These are phyloP conservation scores for Blomia tropicalis DNA, from an alignment of 2,888 invertebrate genomes.

Conservation along the genomic window DNA sequence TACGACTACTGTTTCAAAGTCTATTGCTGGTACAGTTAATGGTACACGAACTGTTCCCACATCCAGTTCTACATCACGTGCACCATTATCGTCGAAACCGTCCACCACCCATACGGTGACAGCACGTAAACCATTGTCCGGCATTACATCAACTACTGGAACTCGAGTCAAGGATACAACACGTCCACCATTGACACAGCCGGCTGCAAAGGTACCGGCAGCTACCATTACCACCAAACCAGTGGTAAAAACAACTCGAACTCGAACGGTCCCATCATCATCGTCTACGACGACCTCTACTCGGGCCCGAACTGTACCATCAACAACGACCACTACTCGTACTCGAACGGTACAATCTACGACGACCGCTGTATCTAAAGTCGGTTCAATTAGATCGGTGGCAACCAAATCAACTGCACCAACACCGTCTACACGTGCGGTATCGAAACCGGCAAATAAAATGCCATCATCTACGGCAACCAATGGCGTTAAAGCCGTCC, in stretches of 20 bases:
- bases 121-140: too few species aligned
- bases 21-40: too few species aligned
- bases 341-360: background rate
- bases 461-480: background rate
- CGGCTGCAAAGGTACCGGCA: background rate
- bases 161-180: too few species aligned
- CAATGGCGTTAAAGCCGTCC: conserved; percentile 9
- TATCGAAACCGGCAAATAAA: background rate
- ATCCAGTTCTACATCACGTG: too few species aligned
- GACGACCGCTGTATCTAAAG: background rate
- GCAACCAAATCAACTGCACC: background rate
- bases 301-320: background rate
- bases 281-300: background rate
- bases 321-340: background rate
- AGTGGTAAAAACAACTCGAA: background rate
- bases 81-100: too few species aligned
- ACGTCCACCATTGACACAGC: background rate
- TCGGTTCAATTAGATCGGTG: background rate
- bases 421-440: background rate
- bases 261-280: background rate
- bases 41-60: too few species aligned
- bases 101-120: too few species aligned
- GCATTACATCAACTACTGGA: too few species aligned
- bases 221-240: background rate
- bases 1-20: too few species aligned